Conservation (phyloP, 2,888 invertebrate species). For the Odontothrips loti region DNA sequence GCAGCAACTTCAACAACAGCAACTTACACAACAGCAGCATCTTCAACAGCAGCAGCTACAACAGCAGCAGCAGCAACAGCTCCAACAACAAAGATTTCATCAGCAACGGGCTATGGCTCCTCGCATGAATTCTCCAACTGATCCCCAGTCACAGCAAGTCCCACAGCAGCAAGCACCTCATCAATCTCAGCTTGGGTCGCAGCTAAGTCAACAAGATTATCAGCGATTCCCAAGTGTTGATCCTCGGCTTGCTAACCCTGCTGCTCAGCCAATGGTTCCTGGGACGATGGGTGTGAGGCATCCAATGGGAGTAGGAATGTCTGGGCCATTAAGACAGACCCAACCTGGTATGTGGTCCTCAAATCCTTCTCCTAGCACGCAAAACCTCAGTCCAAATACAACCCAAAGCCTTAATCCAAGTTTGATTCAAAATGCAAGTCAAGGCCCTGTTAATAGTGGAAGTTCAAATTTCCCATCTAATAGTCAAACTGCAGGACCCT, state of each 20-base stretch:
- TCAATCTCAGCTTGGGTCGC: not conserved
- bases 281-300: not conserved
- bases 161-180: not conserved
- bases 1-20: slow-evolving; percentile 35
- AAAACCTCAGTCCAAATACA: not conserved
- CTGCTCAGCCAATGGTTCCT: not conserved
- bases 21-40: slow-evolving; percentile 35
- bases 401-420: not conserved
- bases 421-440: not conserved
- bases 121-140: not conserved
- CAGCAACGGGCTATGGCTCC: slow-evolving; percentile 13
- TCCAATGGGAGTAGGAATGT: slow-evolving; percentile 8
- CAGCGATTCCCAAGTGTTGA: not conserved
- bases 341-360: not conserved
- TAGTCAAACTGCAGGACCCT: not conserved
- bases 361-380: not conserved
- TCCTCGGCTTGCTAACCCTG: not conserved
- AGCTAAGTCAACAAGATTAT: not conserved
- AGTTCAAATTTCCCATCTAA: not conserved
- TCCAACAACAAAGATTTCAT: slow-evolving; percentile 18
- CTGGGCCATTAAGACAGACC: not conserved
- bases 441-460: not conserved
- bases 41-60: slow-evolving; percentile 37
- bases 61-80: not conserved
- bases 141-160: not conserved